Evolutionary conservation across 2,888 invertebrate genomes (phyloP).

Genomic region (Hyalella azteca): DNA sequence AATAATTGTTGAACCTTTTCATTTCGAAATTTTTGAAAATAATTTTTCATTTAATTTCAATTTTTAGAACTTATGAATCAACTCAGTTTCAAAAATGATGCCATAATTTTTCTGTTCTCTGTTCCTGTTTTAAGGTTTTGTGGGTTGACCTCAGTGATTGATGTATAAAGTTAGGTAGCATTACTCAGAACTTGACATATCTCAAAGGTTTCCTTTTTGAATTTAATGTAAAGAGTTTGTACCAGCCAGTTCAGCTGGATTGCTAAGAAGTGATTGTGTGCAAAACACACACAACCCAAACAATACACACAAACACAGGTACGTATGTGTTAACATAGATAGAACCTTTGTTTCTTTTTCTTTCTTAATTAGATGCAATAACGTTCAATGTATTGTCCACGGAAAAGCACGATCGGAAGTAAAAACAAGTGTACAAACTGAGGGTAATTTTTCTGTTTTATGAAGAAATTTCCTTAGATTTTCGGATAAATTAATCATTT

Average conservation of each 20-base stretch:
- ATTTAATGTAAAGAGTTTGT: neutral
- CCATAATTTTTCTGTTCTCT: neutral
- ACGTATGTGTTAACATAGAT: neutral
- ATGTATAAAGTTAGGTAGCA: neutral
- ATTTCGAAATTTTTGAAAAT: neutral
- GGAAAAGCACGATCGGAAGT: too few species aligned
- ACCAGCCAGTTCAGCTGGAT: too few species aligned
- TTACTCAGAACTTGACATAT: neutral
- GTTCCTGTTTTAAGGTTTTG: neutral
- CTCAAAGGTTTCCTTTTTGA: neutral
- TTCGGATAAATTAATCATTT: too few species aligned
- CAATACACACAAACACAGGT: neutral
- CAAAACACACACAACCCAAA: neutral
- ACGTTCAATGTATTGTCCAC: too few species aligned
- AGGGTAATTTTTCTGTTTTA: too few species aligned
- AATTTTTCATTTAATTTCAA: neutral
- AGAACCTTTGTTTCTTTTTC: neutral
- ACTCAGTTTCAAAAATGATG: neutral
- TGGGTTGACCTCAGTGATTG: too few species aligned
- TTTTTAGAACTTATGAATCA: neutral
- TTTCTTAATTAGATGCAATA: neutral
- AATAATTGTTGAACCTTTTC: neutral
- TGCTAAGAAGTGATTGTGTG: neutral
- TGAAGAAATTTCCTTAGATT: too few species aligned
- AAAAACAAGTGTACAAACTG: too few species aligned